phyloP scores from a whole-genome alignment of 2,113 vertebrate genomes.

The Camelus bactrianus region DNA sequence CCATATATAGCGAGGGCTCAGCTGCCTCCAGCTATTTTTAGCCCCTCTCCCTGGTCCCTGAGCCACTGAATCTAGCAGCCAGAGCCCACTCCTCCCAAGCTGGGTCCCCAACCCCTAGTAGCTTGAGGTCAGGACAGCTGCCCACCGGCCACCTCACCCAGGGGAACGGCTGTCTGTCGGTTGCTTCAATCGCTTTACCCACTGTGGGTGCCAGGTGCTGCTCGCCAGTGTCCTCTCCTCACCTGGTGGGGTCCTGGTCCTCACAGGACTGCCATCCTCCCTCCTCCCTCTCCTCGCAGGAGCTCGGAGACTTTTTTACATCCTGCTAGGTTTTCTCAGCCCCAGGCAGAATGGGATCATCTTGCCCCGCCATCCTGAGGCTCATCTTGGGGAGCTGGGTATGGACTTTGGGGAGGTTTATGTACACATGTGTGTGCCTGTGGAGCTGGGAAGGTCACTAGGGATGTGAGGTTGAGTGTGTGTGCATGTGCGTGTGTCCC shows the following conservation, averaged over 20 bases:
- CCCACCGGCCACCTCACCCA: constrained; percentile 86
- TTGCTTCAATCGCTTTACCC: constrained; percentile 52
- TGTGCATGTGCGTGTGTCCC: background rate
- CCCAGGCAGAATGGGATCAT: fast-evolving
- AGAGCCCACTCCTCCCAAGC: constrained; percentile 87
- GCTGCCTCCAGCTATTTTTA: constrained; percentile 92
- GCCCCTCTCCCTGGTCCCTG: constrained; percentile 86
- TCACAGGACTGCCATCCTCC: background rate
- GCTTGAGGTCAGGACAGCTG: background rate
- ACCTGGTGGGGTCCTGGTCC: background rate
- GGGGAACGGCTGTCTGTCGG: constrained; percentile 72
- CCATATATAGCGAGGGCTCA: constrained; percentile 89
- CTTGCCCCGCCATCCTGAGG: background rate
- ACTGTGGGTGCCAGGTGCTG: background rate
- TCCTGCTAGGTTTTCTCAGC: background rate
- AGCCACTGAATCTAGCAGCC: constrained; percentile 85
- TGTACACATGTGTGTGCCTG: background rate
- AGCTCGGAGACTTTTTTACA: background rate
- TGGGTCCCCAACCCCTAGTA: constrained; percentile 87
- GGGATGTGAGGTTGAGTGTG: background rate
- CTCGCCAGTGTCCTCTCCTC: background rate
- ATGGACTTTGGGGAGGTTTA: background rate
- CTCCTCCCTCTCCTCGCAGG: constrained; percentile 37
- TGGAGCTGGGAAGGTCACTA: background rate
- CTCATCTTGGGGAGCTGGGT: background rate